Conservation (phyloP, 2,888 invertebrate species). For the Eugnorisma glareosa region DNA sequence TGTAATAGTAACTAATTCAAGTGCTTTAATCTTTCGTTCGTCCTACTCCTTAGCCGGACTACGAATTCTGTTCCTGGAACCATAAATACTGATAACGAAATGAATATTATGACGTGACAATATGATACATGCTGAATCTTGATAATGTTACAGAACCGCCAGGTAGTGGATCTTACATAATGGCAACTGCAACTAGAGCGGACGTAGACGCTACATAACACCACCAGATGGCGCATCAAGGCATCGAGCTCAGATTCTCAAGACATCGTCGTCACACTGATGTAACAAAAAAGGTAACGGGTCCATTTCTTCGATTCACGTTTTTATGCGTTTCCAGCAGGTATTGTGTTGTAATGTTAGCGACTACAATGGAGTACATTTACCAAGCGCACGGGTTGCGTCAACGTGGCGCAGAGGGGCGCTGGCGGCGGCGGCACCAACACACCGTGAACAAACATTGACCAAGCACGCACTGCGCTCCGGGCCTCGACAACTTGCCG, state of each 20-base stretch:
- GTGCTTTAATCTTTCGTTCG: background rate
- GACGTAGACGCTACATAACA: slow-evolving; percentile 38
- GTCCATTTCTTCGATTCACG: slow-evolving; percentile 62
- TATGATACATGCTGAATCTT: slow-evolving; percentile 53
- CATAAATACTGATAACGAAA: slow-evolving; percentile 43
- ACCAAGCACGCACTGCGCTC: slow-evolving; percentile 86
- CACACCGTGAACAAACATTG: slow-evolving; percentile 87
- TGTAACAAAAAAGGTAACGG: slow-evolving; percentile 63
- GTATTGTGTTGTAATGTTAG: slow-evolving; percentile 73
- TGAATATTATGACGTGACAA: slow-evolving; percentile 46
- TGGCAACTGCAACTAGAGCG: slow-evolving; percentile 63
- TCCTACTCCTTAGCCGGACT: slow-evolving; percentile 14
- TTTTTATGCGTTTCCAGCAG: slow-evolving; percentile 63
- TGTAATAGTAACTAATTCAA: too few relatives aligned
- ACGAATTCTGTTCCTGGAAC: slow-evolving; percentile 21
- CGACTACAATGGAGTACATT: slow-evolving; percentile 73
- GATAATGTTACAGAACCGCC: slow-evolving; percentile 49
- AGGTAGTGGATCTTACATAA: slow-evolving; percentile 62
- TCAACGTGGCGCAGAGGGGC: slow-evolving; percentile 78
- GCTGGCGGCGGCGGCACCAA: slow-evolving; percentile 77
- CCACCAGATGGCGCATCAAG: slow-evolving; percentile 69
- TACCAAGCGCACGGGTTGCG: slow-evolving; percentile 70
- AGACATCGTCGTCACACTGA: slow-evolving; percentile 40
- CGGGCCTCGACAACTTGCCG: slow-evolving; percentile 84
- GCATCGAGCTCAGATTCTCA: slow-evolving; percentile 52